Percentiles rank a stretch among this genome's conserved stretches.
phyloP scores from a whole-genome alignment of 2,113 vertebrate species.

The Galbula dea region DNA sequence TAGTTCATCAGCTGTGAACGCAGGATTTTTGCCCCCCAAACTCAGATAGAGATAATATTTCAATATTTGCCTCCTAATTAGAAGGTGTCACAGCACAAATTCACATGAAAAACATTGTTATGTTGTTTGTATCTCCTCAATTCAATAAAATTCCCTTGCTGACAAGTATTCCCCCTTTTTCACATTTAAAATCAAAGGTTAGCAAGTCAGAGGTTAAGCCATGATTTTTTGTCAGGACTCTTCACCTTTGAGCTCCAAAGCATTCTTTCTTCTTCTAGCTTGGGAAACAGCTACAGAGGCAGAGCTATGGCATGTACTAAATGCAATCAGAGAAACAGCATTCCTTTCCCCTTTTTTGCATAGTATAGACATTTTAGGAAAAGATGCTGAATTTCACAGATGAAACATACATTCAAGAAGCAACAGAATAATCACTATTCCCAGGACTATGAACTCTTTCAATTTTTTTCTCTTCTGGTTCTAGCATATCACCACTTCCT shows the following conservation, averaged over 20 bases:
- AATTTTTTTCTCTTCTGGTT: not conserved
- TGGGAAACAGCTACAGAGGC: not conserved
- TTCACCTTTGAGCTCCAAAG: not conserved
- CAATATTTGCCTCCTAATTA: not conserved
- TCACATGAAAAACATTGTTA: not conserved
- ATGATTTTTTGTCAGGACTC: not conserved
- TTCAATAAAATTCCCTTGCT: not conserved
- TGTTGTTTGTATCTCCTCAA: not conserved
- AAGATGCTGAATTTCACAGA: not conserved
- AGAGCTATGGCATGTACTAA: not conserved
- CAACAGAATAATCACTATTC: not conserved
- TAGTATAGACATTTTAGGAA: not conserved
- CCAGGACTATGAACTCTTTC: not conserved
- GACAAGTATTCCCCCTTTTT: not conserved
- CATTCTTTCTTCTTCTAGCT: not conserved
- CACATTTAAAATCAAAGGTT: not conserved
- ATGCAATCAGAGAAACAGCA: not conserved
- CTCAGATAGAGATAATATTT: not conserved
- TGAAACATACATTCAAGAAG: not conserved
- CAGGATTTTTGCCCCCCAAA: not conserved
- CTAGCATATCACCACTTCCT: not conserved
- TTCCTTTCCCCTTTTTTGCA: not conserved
- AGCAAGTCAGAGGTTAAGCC: not conserved
- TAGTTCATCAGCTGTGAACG: not conserved
- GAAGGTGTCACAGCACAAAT: not conserved